Conservation (phyloP, 2,888 invertebrate genomes). For the Timandra comae region DNA sequence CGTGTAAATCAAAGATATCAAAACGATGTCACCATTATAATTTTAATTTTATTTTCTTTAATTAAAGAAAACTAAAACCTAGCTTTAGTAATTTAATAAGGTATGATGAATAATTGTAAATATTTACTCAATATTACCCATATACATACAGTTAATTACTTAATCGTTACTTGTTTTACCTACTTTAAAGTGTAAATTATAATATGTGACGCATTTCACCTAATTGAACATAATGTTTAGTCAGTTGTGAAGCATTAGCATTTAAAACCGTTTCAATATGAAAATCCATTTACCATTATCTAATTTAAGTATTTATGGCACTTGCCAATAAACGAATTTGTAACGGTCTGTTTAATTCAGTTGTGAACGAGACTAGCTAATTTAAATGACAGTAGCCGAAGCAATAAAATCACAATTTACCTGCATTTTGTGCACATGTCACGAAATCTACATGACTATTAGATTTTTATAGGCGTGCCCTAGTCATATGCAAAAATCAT, state of each 20-base stretch:
- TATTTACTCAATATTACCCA: no score
- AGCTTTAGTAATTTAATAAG: no score
- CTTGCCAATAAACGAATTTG: slow-evolving; percentile 50
- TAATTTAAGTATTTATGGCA: slow-evolving; percentile 51
- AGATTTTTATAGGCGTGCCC: slow-evolving; percentile 24
- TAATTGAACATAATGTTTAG: slow-evolving; percentile 16
- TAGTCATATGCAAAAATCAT: slow-evolving; percentile 73
- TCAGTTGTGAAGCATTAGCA: slow-evolving; percentile 26
- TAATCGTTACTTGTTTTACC: no score
- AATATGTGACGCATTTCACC: not conserved
- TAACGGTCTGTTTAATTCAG: slow-evolving; percentile 60
- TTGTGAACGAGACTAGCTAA: slow-evolving; percentile 48
- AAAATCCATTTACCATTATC: slow-evolving; percentile 38
- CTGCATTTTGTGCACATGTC: slow-evolving; percentile 58
- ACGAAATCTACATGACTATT: slow-evolving; percentile 52
- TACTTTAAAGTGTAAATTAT: no score
- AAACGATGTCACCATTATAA: no score
- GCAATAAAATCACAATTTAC: slow-evolving; percentile 49
- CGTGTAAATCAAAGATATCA: no score
- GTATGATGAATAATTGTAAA: no score
- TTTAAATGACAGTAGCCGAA: slow-evolving; percentile 51
- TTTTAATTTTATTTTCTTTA: no score
- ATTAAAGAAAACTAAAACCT: no score
- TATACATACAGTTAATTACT: no score
- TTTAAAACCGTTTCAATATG: slow-evolving; percentile 30